phyloP scores from a whole-genome alignment of 2,797 vertebrate genomes.

The Yasuhikotakia modesta region DNA sequence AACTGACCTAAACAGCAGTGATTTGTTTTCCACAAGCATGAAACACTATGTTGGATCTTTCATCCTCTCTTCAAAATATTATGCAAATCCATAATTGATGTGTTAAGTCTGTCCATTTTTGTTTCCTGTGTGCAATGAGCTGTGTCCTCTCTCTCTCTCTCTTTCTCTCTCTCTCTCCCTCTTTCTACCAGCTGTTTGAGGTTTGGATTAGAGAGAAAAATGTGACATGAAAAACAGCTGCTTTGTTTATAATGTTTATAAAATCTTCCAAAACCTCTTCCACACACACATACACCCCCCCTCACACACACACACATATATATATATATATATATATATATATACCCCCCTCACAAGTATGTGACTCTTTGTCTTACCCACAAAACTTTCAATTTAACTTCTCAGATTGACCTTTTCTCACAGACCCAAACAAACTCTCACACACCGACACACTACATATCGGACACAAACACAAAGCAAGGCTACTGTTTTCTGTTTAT shows the following conservation, averaged over 20 bases:
- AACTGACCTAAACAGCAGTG: too few species aligned
- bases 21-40: not conserved
- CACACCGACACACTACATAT: not conserved
- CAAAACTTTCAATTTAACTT: constrained; percentile 6
- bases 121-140: constrained; percentile 16
- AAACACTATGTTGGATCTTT: not conserved
- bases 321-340: too few species aligned
- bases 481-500: constrained; percentile 4
- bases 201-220: constrained; percentile 28
- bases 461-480: not conserved
- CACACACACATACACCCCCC: constrained; percentile 10
- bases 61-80: not conserved
- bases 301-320: constrained; percentile 12
- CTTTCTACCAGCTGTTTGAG: constrained; percentile 27
- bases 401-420: not conserved
- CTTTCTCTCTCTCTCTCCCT: not conserved
- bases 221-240: constrained; percentile 48
- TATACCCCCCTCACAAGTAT: not conserved
- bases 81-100: not conserved
- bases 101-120: not conserved
- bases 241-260: constrained; percentile 38
- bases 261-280: constrained; percentile 6
- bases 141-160: not conserved
- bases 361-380: not conserved
- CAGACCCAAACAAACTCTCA: constrained; percentile 8